Base-by-base conservation (phyloP, 2,113 vertebrate genomes). In the Atractosteus spatula region DNA sequence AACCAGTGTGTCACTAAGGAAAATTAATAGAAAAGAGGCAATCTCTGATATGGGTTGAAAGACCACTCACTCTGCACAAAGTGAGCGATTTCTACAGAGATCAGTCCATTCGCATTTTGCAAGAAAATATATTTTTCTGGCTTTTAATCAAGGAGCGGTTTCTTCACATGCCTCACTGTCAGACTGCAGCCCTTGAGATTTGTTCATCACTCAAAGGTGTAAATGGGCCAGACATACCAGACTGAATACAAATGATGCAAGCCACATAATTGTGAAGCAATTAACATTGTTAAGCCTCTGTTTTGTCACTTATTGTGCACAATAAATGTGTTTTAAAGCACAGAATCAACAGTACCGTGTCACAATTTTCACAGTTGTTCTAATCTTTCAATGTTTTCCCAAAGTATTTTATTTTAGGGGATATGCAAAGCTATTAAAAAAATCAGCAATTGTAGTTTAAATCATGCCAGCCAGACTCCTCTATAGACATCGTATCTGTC, bases 231-330 rank as follows among this genome's bases (percentile, higher is more conserved):
- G 62, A 62, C 61, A 62, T n/a, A 14, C 12, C 62, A 59, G 56
- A 4, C 56, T 59, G 56, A 59, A 64, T 64, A 64, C 62, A 64
- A 64, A 64, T 64, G 62, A 64, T 64, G 62, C 62, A 64, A 64
- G 41, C 62, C 62, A 64, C 41, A 29, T 64, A 64, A 64, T 64
- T 64, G 62, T 41, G 62, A 17, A 64, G 41, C 62, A 64, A 64
- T 64, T 64, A 64, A 64, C 41, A 17, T 11, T 64, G 41, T 64
- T 41, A 7, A 64, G 41, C 14, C 8, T 17, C 14, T 64, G 62
- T 3, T 41, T 16, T 64, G 14, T 42, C n/a, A 64, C 8, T 2
- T 7, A 64, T 29, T 16, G 17, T 3, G 3, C 14, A 17, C 7
- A 64, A 2, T 16, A 17, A 42, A 29, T 3, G 62, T 41, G 17